Evolutionary conservation across 2,888 invertebrate species (phyloP).

Genomic region (Torymus texanus): DNA sequence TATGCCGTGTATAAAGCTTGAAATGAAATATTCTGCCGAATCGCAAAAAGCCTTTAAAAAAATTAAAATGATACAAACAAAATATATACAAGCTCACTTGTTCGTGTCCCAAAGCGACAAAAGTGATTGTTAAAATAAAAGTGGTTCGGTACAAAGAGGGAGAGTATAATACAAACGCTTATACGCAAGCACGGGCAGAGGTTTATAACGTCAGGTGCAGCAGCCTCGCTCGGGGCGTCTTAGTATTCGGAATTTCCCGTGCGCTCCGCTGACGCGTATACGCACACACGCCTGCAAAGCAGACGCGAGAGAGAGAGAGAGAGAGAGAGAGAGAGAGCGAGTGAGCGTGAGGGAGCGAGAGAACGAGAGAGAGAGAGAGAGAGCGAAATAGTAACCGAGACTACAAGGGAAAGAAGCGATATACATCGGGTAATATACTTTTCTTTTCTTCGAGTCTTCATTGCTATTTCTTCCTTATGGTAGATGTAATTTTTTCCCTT

Average conservation of each 20-base stretch:
- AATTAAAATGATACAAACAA: constrained; percentile 38
- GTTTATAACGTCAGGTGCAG: constrained; percentile 58
- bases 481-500: constrained; percentile 30
- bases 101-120: not conserved
- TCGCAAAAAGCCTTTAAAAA: not conserved
- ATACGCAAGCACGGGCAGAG: not conserved
- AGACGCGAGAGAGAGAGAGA: not conserved
- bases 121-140: constrained; percentile 33
- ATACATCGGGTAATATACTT: constrained; percentile 29
- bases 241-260: constrained; percentile 56
- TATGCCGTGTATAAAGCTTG: too few relatives aligned
- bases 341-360: too few relatives aligned
- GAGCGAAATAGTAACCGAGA: constrained; percentile 43
- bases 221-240: constrained; percentile 57
- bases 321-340: constrained; percentile 11
- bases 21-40: too few relatives aligned
- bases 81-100: constrained; percentile 10
- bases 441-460: not conserved
- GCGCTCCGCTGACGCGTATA: not conserved
- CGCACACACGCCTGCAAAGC: not conserved
- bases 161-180: not conserved
- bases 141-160: constrained; percentile 5
- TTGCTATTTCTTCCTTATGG: not conserved
- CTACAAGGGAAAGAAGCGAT: constrained; percentile 16
- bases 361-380: not conserved